Conservation (phyloP, 2,113 vertebrate genomes). For the Lonchura striata region DNA sequence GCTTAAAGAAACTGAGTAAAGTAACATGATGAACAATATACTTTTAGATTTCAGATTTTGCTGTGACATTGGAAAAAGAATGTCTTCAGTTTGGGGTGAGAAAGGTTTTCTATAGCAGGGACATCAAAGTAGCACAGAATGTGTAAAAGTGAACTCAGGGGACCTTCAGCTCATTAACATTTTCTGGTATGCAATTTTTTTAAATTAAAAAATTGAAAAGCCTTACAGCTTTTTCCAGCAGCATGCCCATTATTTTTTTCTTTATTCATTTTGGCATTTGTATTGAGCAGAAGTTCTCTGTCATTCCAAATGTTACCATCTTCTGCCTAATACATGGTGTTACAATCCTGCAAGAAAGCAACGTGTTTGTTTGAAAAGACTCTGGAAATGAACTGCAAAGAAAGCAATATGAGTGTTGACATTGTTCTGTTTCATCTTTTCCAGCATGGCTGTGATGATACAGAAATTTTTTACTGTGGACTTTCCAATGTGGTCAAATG, state of each 20-base stretch:
- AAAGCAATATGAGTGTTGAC: neutral
- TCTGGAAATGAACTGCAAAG: constrained; percentile 13
- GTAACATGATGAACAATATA: fast-evolving
- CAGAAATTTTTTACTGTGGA: constrained; percentile 3
- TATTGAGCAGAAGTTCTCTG: constrained; percentile 41
- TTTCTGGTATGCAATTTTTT: constrained; percentile 62
- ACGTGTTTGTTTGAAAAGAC: neutral
- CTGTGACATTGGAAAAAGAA: neutral
- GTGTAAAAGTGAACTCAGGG: constrained; percentile 17
- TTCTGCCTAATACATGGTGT: neutral
- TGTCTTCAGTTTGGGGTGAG: neutral
- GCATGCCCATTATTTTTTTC: constrained; percentile 42
- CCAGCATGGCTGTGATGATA: neutral
- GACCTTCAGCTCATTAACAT: constrained; percentile 65
- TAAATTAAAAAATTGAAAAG: constrained; percentile 64
- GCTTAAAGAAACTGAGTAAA: neutral
- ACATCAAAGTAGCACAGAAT: constrained; percentile 37
- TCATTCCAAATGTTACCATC: neutral
- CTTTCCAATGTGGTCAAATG: neutral
- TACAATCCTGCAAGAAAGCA: neutral
- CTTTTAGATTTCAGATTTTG: neutral
- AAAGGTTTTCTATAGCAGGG: neutral
- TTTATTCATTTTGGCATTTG: constrained; percentile 45
- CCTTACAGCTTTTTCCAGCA: constrained; percentile 56
- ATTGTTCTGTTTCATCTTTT: neutral